Evolutionary conservation across 2,888 invertebrate species (phyloP).

Genomic region (Polymixis lichenea): DNA sequence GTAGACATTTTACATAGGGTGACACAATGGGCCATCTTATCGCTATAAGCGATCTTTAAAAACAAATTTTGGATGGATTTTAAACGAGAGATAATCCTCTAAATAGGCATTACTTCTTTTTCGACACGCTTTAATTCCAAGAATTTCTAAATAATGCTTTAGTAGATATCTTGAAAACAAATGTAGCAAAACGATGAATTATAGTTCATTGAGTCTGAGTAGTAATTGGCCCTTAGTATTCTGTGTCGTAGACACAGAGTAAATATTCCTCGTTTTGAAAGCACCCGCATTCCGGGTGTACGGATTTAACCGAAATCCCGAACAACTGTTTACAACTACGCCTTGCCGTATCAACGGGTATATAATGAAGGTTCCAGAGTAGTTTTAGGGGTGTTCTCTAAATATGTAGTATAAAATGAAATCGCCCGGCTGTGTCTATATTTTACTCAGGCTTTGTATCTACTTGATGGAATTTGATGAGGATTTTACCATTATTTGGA

Average conservation of each 20-base stretch:
- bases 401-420: conserved; percentile 20
- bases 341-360: conserved; percentile 1
- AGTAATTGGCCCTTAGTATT: conserved; percentile 48
- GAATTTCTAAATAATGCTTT: conserved; percentile 1
- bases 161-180: conserved; percentile 20
- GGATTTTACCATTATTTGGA: background rate
- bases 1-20: too few relatives aligned
- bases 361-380: conserved; percentile 30
- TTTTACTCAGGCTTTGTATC: background rate
- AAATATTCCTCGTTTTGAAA: conserved; percentile 47
- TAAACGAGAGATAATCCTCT: too few relatives aligned
- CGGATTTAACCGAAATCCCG: conserved; percentile 29
- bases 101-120: background rate
- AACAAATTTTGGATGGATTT: too few relatives aligned
- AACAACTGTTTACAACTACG: conserved; percentile 47
- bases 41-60: too few relatives aligned
- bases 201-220: conserved; percentile 12
- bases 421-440: background rate
- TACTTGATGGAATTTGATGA: background rate
- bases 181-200: conserved; percentile 41
- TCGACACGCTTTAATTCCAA: background rate
- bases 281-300: conserved; percentile 44
- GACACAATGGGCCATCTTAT: too few relatives aligned
- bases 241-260: conserved; percentile 33
- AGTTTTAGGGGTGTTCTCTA: conserved; percentile 38